phyloP scores from a whole-genome alignment of 2,797 vertebrate species.

The Champsocephalus gunnari region DNA sequence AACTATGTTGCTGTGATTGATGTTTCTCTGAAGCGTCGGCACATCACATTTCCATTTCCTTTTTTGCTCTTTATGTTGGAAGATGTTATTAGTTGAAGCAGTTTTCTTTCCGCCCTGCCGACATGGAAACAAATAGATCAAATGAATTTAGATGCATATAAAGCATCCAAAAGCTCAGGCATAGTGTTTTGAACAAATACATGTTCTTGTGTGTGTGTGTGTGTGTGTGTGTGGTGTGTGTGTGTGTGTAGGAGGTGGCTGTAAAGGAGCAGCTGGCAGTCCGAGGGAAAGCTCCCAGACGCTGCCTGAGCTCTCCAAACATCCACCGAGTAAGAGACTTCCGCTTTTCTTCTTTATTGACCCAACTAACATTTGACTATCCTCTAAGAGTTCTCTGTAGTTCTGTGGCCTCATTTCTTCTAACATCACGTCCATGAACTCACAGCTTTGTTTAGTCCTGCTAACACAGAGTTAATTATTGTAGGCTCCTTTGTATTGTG shows the following conservation, averaged over 20 bases:
- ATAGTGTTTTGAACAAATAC: not conserved
- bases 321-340: slow-evolving; percentile 86
- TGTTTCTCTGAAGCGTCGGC: not conserved
- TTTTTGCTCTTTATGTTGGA: not conserved
- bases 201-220: slow-evolving; percentile 33
- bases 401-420: not conserved
- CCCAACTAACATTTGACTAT: not conserved
- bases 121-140: slow-evolving; percentile 1
- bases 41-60: slow-evolving; percentile 16
- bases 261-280: slow-evolving; percentile 93
- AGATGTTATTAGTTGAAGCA: slow-evolving; percentile 13
- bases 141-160: slow-evolving; percentile 10
- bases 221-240: slow-evolving; percentile 58
- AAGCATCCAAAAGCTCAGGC: not conserved
- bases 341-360: too few relatives aligned
- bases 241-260: slow-evolving; percentile 90
- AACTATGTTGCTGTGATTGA: not conserved
- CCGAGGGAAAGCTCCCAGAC: slow-evolving; percentile 87
- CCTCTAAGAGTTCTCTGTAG: not conserved
- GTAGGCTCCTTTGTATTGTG: not conserved
- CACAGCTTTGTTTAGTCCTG: not conserved
- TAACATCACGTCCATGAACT: not conserved
- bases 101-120: not conserved
- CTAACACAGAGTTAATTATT: not conserved
- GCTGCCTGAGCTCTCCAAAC: slow-evolving; percentile 92